Percentiles rank a stretch among this genome's conserved stretches.
phyloP scores from a whole-genome alignment of 2,797 vertebrate species.

The Hydrocynus forskahlii region DNA sequence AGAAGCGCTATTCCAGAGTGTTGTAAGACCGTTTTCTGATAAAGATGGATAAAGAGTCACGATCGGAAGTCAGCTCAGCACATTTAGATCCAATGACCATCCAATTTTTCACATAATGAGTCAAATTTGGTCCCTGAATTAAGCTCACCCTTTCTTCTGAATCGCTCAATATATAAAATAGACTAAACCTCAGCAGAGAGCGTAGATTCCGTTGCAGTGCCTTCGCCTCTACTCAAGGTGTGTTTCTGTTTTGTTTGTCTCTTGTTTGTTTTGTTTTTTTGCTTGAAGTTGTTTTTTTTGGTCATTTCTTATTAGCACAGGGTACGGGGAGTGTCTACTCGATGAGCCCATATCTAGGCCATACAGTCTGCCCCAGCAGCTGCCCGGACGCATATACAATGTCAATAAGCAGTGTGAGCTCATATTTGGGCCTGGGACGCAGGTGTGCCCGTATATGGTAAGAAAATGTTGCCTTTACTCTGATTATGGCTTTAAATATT shows the following conservation, averaged over 20 bases:
- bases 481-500: not conserved
- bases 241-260: slow-evolving; percentile 74
- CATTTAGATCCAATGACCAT: not conserved
- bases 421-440: slow-evolving; percentile 96
- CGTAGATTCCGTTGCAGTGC: not conserved
- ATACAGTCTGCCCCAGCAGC: slow-evolving; percentile 89
- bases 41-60: not conserved
- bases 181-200: not conserved
- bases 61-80: not conserved
- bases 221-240: slow-evolving; percentile 62
- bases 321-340: slow-evolving; percentile 98
- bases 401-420: slow-evolving; percentile 99
- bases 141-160: not conserved
- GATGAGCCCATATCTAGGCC: slow-evolving; percentile 92
- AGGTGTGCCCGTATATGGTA: slow-evolving; percentile 99
- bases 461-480: slow-evolving; percentile 68
- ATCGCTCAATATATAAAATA: not conserved
- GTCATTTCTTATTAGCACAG: slow-evolving; percentile 90
- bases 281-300: slow-evolving; percentile 73
- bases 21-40: not conserved
- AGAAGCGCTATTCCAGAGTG: not conserved
- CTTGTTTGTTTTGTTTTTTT: slow-evolving; percentile 69
- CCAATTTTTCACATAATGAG: not conserved
- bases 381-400: slow-evolving; percentile 91
- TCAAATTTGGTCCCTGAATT: not conserved